Conservation (phyloP, 2,888 invertebrate species). For the Eugnorisma glareosa region DNA sequence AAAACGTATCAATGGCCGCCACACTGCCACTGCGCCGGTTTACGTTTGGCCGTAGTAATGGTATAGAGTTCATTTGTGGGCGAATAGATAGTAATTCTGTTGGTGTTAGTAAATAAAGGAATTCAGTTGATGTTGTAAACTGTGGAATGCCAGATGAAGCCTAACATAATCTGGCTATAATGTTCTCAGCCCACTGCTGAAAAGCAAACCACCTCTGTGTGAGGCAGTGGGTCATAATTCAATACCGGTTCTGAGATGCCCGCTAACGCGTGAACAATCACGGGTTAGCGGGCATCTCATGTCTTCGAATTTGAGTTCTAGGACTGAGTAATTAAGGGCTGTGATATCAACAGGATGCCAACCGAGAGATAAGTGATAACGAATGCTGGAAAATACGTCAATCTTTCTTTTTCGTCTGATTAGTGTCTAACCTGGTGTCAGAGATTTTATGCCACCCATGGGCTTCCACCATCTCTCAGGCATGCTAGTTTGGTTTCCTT, state of each 20-base stretch:
- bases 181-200: background rate
- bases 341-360: background rate
- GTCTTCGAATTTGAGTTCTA: background rate
- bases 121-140: background rate
- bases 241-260: background rate
- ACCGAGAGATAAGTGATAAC: background rate
- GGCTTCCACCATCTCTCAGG: too few species aligned
- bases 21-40: conserved; percentile 44
- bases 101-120: conserved; percentile 25
- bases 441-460: too few species aligned
- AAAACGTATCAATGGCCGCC: conserved; percentile 70
- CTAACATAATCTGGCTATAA: background rate
- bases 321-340: background rate
- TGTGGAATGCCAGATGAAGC: background rate
- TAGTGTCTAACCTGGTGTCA: too few species aligned
- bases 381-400: too few species aligned
- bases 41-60: conserved; percentile 48
- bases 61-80: conserved; percentile 18
- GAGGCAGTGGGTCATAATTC: background rate
- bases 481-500: too few species aligned
- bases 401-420: too few species aligned
- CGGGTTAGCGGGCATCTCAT: background rate
- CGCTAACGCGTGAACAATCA: too few species aligned
- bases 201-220: background rate
- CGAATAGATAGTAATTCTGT: background rate